phyloP scores from a whole-genome alignment of 37 sponge, comb jelly and placozoan genomes.

The Cliona cf. orientalis region DNA sequence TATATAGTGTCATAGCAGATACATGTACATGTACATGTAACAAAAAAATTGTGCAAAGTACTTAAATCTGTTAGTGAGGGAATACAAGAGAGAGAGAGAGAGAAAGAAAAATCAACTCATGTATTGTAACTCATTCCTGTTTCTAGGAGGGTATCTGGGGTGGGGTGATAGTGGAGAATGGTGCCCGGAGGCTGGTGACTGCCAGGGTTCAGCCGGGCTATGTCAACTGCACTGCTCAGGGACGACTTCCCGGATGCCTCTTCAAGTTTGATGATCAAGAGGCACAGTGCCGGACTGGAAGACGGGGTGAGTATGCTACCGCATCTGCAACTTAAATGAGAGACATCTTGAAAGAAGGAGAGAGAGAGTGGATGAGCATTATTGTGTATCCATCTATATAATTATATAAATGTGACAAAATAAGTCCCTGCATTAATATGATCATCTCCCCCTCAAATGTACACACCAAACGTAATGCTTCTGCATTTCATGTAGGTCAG shows the following conservation, averaged over 20 bases:
- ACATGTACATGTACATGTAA: background rate
- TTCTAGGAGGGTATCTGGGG: conserved; percentile 70
- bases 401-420: background rate
- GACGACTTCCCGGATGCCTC: conserved; percentile 68
- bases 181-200: conserved; percentile 22
- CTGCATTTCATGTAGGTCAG: too few relatives aligned
- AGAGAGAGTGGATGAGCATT: too few relatives aligned
- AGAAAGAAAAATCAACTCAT: background rate
- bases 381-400: too few relatives aligned
- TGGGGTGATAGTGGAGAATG: background rate
- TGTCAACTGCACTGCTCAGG: conserved; percentile 51
- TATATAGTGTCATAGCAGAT: background rate
- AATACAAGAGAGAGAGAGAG: too few relatives aligned
- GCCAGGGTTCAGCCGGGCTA: conserved; percentile 52
- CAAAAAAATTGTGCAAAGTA: background rate
- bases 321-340: too few relatives aligned
- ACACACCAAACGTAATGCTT: too few relatives aligned
- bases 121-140: background rate
- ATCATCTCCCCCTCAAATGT: background rate
- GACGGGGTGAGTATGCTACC: conserved; percentile 37
- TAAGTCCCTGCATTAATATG: background rate
- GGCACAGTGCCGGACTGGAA: conserved; percentile 56
- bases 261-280: conserved; percentile 68
- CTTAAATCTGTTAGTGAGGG: too few relatives aligned
- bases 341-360: too few relatives aligned